Base-by-base conservation (phyloP, 2,888 invertebrate genomes). In the Idaea aversata region DNA sequence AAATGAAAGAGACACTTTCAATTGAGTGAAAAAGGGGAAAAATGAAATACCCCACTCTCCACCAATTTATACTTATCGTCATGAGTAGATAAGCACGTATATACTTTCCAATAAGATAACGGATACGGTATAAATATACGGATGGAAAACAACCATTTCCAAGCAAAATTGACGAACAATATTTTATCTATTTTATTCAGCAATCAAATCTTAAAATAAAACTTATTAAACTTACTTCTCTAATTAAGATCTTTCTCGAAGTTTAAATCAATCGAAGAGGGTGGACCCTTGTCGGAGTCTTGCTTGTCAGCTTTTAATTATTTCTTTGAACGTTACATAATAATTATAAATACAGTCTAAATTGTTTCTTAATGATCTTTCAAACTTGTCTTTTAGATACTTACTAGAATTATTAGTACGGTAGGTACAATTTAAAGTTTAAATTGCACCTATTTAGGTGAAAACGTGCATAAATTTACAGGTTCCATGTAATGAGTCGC, bases 221-320 rank as follows among this genome's bases (percentile, higher is more conserved):
- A 47, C 13, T 47, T 47, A 47, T 47, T 47, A 47, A 36, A 47
- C 47, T 47, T 47, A 47, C 47, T 47, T 47, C 47, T 47, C 5
- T 47, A 47, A 47, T 47, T 47, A 47, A 47, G 6, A 47, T 47
- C 47, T 47, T 47, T 47, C 47, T 10, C 10, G 4, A 13, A 47
- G 34, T 38, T 61, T 47, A 38, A 47, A 38, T 47, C 61, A 15
- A 38, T 61, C 25, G 61, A 15, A 15, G 16, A 47, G 25, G 5
- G 13, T 36, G 7, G 62, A 72, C 73, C 72, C 71, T 73, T 70
- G 68, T 65, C 34, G 63, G 62, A 67, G 67, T 59, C 59, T 68
- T 70, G 73, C 59, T 68, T 70, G 73, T 69, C 73, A 61, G 69
- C 61, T 64, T 67, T 70, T 72, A 69, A 73, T 73, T 72, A 73